Percentiles rank a stretch among this genome's conserved stretches.
phyloP scores from a whole-genome alignment of 2,888 invertebrate genomes.

The Falcaria lacertinaria region DNA sequence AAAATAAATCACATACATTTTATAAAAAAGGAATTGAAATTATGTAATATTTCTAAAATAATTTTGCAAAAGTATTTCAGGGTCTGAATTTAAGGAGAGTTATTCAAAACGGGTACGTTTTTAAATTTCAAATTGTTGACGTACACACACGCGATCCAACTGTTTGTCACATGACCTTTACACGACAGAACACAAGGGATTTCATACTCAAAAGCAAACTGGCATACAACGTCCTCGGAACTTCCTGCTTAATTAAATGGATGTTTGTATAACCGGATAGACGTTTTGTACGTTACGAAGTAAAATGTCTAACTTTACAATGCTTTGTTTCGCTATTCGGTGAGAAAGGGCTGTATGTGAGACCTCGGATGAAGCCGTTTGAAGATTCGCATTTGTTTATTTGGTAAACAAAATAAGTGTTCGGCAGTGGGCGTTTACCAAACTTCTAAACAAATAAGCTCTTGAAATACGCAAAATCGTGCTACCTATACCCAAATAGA shows the following conservation, averaged over 20 bases:
- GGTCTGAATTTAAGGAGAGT: background rate
- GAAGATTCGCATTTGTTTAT: conserved; percentile 5
- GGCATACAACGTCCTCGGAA: conserved; percentile 41
- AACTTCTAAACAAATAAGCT: background rate
- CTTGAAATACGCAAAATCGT: background rate
- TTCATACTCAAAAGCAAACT: conserved; percentile 45
- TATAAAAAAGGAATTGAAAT: background rate
- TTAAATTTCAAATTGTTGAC: conserved; percentile 30
- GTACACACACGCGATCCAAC: conserved; percentile 44
- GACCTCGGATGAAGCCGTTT: conserved; percentile 16
- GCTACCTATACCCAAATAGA: too few relatives aligned
- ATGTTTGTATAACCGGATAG: conserved; percentile 41
- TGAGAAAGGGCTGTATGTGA: conserved; percentile 15
- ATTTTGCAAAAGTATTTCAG: background rate
- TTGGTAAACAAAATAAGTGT: conserved; percentile 3
- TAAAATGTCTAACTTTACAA: conserved; percentile 31
- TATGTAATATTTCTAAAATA: background rate
- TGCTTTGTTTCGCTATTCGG: conserved; percentile 21
- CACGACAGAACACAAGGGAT: conserved; percentile 38
- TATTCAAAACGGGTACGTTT: conserved; percentile 10
- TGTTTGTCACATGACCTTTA: conserved; percentile 40
- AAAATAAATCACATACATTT: too few relatives aligned
- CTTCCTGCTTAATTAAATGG: conserved; percentile 59
- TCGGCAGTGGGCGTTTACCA: background rate
- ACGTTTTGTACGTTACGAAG: conserved; percentile 35